Evolutionary conservation across 2,888 invertebrate genomes (phyloP).

Genomic region (Drosophila greeni): DNA sequence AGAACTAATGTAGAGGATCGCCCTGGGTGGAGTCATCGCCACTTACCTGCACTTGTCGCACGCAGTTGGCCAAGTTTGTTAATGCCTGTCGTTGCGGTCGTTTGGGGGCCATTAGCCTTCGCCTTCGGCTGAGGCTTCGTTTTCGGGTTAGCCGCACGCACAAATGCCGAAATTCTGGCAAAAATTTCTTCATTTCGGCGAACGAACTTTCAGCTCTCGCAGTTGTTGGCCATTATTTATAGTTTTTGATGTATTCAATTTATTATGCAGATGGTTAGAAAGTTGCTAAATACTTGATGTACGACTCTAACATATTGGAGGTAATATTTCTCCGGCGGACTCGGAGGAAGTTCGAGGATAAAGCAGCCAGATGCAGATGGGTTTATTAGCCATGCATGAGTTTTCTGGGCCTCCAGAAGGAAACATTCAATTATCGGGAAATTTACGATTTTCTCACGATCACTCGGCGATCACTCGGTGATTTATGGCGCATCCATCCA

Average conservation of each 20-base stretch:
- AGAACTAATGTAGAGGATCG: constrained; percentile 13
- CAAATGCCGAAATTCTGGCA: constrained; percentile 64
- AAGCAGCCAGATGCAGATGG: constrained; percentile 17
- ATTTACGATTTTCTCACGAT: constrained; percentile 54
- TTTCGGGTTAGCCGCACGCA: constrained; percentile 34
- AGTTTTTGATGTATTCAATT: constrained; percentile 71
- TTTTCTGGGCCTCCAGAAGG: constrained; percentile 2
- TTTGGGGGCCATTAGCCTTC: constrained; percentile 62
- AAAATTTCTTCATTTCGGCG: constrained; percentile 70
- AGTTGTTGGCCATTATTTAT: constrained; percentile 73
- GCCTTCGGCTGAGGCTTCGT: constrained; percentile 41
- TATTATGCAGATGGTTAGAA: constrained; percentile 70
- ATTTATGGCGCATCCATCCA: constrained; percentile 13
- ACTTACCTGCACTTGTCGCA: constrained; percentile 63
- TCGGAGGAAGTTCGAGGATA: constrained; percentile 20
- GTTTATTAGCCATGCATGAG: constrained; percentile 34
- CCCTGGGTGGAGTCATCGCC: constrained; percentile 17
- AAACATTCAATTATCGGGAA: constrained; percentile 9
- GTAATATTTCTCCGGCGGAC: constrained; percentile 45
- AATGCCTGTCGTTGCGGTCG: constrained; percentile 42
- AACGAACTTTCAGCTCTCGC: constrained; percentile 62
- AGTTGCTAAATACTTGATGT: constrained; percentile 65
- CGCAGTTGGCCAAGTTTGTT: constrained; percentile 60
- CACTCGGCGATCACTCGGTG: constrained; percentile 12
- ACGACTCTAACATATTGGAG: constrained; percentile 62